Evolutionary conservation across 2,113 vertebrate genomes (phyloP).

Genomic region (Hucho hucho): DNA sequence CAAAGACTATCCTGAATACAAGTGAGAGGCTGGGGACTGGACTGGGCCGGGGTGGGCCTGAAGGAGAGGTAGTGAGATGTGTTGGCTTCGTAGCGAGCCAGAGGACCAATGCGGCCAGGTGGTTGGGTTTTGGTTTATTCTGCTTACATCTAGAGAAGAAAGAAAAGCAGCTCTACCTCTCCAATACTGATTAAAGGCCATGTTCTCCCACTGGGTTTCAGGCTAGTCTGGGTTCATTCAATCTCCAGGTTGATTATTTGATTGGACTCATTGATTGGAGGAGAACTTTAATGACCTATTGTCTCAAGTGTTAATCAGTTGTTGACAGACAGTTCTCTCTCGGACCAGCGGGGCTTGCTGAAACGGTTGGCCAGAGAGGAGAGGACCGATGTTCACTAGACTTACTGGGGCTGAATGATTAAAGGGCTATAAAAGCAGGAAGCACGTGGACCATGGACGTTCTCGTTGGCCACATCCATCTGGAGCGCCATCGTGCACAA

Average conservation of each 20-base stretch:
- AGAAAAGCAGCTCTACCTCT: constrained; percentile 41
- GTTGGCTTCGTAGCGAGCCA: background rate
- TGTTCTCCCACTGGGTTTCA: constrained; percentile 46
- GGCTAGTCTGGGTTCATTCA: constrained; percentile 62
- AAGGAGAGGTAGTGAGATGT: constrained; percentile 1
- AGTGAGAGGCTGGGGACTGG: constrained; percentile 17
- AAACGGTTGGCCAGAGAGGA: background rate
- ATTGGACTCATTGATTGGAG: constrained; percentile 73
- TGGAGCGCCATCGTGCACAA: constrained; percentile 31
- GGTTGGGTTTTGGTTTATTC: constrained; percentile 23
- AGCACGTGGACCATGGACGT: constrained; percentile 8
- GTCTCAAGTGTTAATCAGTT: constrained; percentile 75
- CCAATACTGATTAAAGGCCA: constrained; percentile 62
- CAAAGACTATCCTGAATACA: constrained; percentile 39
- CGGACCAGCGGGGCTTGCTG: constrained; percentile 29
- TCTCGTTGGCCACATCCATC: constrained; percentile 16
- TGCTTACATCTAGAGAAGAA: constrained; percentile 44
- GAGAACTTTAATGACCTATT: constrained; percentile 74
- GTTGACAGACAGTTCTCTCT: constrained; percentile 61
- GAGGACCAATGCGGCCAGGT: background rate
- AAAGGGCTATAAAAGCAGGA: constrained; percentile 32
- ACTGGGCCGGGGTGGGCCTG: too few relatives aligned
- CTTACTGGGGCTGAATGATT: constrained; percentile 28
- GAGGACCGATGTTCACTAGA: background rate
- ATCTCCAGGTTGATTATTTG: constrained; percentile 66